Base-by-base conservation (phyloP, 2,113 vertebrate genomes). In the Forbesichthys papilliferus region DNA sequence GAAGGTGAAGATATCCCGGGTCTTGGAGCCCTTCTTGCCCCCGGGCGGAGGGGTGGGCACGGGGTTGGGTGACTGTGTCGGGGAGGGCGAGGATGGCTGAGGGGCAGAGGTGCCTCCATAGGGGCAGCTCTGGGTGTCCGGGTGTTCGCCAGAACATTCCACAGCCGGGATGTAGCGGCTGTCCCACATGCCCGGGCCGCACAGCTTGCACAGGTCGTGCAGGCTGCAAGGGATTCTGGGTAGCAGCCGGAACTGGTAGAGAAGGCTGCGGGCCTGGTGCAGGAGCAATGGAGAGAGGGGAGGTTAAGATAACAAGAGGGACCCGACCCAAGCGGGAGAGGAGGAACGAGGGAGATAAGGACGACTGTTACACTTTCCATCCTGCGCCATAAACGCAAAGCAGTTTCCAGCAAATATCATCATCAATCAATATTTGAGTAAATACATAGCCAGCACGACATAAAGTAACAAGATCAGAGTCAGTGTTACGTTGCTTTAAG, bases 161-260 rank as follows among this genome's bases (percentile, higher is more conserved):
- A 98, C 95, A 0, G 96, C 90, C 0, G 98, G 98, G 84, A 98
- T 96, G 92, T 93, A 97, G 75, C 96, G 96, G 0, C 97, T 98
- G 92, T 99, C 98, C 98, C 97, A 99, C 98, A 98, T 97, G 27
- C 98, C 98, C 0, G 95, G 93, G 33, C 97, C 95, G 2, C 97
- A 99, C 61, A 96, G 92, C 90, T 94, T 95, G 80, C 98, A 98
- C 64, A 99, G 89, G 86, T 98, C 95, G 0, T 96, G 96, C 2
- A 99, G 94, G 82, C 97, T 97, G 92, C 96, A 98, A 4, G 98
- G 96, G 80, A 99, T 95, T 77, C 95, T 92, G 58, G 96, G 95
- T 9, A 96, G 71, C 53, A 99, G 95, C 79, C 96, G 96, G 89
- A 98, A 99, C 86, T 98, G 96, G 86, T 99, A 95, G 67, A 99